Percentiles rank a stretch among this genome's conserved stretches.
Evolutionary conservation across 2,113 vertebrate species (phyloP).

Genomic region (Ardeotis arabs): DNA sequence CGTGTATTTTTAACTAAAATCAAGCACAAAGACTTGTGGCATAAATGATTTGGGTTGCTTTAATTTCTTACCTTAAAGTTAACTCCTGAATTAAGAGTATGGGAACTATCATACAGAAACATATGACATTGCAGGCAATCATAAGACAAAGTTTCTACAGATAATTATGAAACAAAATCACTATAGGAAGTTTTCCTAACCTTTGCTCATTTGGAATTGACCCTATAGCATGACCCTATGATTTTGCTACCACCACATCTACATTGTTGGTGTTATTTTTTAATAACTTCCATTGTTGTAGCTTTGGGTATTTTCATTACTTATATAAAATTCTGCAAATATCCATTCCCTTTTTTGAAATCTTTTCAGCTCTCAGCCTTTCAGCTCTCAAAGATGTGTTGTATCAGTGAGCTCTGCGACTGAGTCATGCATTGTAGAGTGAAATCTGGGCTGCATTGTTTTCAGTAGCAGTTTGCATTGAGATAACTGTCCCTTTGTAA

Average conservation of each 20-base stretch:
- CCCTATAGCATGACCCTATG: background rate
- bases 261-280: background rate
- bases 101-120: background rate
- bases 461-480: background rate
- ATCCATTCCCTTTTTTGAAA: background rate
- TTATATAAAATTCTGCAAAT: background rate
- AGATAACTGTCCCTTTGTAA: background rate
- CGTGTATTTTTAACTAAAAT: background rate
- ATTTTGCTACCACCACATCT: background rate
- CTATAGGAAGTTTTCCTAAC: background rate
- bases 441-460: background rate
- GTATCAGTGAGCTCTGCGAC: background rate
- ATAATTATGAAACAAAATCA: background rate
- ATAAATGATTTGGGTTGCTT: background rate
- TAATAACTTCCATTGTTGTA: background rate
- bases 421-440: background rate
- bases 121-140: background rate
- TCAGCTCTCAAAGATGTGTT: background rate
- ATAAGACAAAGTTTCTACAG: background rate
- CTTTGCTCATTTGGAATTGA: background rate
- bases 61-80: background rate
- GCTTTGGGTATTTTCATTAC: background rate
- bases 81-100: background rate
- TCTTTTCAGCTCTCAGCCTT: background rate
- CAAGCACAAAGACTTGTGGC: background rate